Conservation (phyloP, 2,797 vertebrate genomes). For the Chiroxiphia lanceolata region DNA sequence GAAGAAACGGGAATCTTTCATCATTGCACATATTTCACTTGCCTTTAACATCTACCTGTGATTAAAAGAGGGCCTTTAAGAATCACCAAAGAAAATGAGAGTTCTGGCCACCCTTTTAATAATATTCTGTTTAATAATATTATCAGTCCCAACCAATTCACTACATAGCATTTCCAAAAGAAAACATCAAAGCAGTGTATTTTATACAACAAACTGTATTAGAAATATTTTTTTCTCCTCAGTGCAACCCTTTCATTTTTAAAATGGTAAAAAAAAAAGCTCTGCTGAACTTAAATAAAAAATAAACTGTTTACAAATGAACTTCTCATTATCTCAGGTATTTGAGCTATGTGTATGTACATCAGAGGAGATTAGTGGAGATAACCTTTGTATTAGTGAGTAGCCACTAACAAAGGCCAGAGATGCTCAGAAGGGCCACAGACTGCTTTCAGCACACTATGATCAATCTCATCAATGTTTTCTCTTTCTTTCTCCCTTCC, state of each 20-base stretch:
- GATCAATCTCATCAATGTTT: background rate
- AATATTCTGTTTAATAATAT: background rate
- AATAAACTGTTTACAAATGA: slow-evolving; percentile 9
- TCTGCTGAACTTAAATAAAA: background rate
- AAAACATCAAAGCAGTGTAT: background rate
- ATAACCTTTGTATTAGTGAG: slow-evolving; percentile 44
- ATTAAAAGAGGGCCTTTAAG: background rate
- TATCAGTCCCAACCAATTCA: background rate
- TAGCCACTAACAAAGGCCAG: background rate
- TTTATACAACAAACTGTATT: background rate
- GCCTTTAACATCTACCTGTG: background rate
- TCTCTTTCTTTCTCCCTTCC: background rate
- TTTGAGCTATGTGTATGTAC: slow-evolving; percentile 40
- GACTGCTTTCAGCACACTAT: background rate
- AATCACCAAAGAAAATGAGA: background rate
- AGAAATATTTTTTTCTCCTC: background rate
- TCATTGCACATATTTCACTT: background rate
- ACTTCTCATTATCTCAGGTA: slow-evolving; percentile 49
- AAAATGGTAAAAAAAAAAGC: background rate
- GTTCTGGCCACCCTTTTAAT: background rate
- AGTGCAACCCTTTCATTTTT: background rate
- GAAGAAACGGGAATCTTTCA: background rate
- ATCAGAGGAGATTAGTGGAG: slow-evolving; percentile 13
- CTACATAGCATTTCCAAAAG: background rate
- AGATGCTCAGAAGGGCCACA: background rate